A percentile compares a stretch with the other conserved stretches of the same genome.
Conservation (phyloP, 2,888 invertebrate genomes). For the Epicampocera succincta region DNA sequence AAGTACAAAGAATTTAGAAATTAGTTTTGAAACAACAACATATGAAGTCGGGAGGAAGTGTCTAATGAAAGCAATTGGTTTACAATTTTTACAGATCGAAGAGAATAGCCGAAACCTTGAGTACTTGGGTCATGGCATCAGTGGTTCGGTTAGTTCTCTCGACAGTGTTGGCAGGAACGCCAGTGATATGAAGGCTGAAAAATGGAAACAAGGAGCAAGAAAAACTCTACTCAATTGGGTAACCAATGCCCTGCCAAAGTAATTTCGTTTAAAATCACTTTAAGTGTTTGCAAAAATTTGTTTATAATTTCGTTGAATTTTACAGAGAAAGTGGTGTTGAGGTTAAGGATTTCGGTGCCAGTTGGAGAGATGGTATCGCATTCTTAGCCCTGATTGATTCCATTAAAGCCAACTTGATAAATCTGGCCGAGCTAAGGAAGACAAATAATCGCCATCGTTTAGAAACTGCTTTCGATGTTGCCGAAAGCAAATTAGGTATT, state of each 20-base stretch:
- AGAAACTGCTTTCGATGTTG: slow-evolving; percentile 96
- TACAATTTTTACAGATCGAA: slow-evolving; percentile 88
- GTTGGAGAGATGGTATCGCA: slow-evolving; percentile 97
- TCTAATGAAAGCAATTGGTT: background rate
- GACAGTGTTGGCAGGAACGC: slow-evolving; percentile 88
- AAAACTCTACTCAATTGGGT: slow-evolving; percentile 97
- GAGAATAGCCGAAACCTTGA: slow-evolving; percentile 95
- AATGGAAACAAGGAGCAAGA: slow-evolving; percentile 94
- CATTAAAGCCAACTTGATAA: slow-evolving; percentile 95
- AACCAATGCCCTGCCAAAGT: slow-evolving; percentile 93
- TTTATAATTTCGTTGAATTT: slow-evolving; percentile 55
- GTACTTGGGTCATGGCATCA: slow-evolving; percentile 89
- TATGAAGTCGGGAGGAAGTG: no score
- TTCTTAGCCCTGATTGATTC: slow-evolving; percentile 97
- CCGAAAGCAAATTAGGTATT: slow-evolving; percentile 95
- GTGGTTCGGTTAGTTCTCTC: slow-evolving; percentile 91
- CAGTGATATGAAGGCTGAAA: slow-evolving; percentile 84
- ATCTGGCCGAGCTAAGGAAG: slow-evolving; percentile 90
- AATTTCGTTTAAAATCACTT: slow-evolving; percentile 76
- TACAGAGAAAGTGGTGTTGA: slow-evolving; percentile 91
- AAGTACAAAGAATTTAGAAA: background rate
- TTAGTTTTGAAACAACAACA: no score
- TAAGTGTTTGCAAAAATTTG: background rate
- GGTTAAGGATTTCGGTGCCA: slow-evolving; percentile 95
- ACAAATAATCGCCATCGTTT: slow-evolving; percentile 90